Evolutionary conservation across 2,113 vertebrate species (phyloP).

Genomic region (Delphinus delphis): DNA sequence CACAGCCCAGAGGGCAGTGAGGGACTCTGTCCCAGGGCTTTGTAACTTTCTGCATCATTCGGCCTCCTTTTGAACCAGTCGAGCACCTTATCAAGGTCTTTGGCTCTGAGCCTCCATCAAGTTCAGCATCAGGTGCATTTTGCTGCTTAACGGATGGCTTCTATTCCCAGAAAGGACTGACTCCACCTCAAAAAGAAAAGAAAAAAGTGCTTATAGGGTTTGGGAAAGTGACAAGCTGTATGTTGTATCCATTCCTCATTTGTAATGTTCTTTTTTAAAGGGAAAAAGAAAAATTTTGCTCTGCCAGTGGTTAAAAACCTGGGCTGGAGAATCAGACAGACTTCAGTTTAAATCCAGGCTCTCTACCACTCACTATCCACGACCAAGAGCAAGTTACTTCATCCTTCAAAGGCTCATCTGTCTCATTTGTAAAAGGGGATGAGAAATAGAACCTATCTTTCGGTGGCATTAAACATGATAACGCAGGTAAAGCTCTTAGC

Average conservation of each 20-base stretch:
- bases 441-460: background rate
- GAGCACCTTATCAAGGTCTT: background rate
- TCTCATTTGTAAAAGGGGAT: background rate
- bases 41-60: background rate
- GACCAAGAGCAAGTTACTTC: background rate
- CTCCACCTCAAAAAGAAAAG: background rate
- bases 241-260: background rate
- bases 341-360: background rate
- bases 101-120: background rate
- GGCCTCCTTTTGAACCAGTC: background rate
- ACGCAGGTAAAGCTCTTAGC: background rate
- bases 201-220: background rate
- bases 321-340: background rate
- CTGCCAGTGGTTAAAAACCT: background rate
- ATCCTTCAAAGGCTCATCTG: background rate
- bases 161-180: background rate
- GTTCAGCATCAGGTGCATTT: background rate
- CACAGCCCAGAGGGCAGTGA: background rate
- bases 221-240: background rate
- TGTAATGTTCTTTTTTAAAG: constrained; percentile 10
- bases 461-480: background rate
- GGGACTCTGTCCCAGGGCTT: background rate
- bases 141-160: background rate
- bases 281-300: background rate
- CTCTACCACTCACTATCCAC: background rate